Base-by-base conservation (phyloP, 2,113 vertebrate species). In the Pollimyrus isidori region DNA sequence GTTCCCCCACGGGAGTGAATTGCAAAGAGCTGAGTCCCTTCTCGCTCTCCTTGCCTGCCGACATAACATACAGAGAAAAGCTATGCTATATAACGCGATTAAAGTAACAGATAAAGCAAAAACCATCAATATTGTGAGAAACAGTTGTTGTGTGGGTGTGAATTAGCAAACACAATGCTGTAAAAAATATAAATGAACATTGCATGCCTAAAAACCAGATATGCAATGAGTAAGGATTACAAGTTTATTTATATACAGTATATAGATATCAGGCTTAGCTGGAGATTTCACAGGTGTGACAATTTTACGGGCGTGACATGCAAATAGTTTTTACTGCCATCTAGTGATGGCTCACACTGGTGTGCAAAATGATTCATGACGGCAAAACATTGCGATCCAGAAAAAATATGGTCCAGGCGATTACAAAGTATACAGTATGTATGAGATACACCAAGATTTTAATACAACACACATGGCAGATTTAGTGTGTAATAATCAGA, bases 311-410 rank as follows among this genome's bases (percentile, higher is more conserved):
- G 9, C 3, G 11, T 48, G 7, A 30, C 46, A 56, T 39, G 30
- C 49, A 87, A 49, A 53, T 53, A 21, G 86, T 53, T 23, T 50
- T 35, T 87, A 87, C 86, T 87, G 86, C 86, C 86, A 87, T 56
- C 86, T 87, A 87, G 49, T 87, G 86, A 30, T 53, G 52, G 35
- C 10, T 35, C 0, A 58, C 17, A 17, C 30, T 80, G 35, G 13
- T 80, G 7, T 42, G 73, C 6, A 80, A 80, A 39, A 80, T 19
- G 13, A 19, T 80, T 17, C 17, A 17, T 80, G 4, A 80, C 1
- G 30, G 73, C 35, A 80, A 1, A 80, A 39, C 73, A 42, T 30
- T 69, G 15, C 4, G 15, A 42, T 2, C 35, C 26, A 80, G 35
- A 42, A 80, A 76, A 42, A 17, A 39, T 80, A 80, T 42, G 35